Base-by-base conservation (phyloP, 2,113 vertebrate species). In the Hiodon alosoides region DNA sequence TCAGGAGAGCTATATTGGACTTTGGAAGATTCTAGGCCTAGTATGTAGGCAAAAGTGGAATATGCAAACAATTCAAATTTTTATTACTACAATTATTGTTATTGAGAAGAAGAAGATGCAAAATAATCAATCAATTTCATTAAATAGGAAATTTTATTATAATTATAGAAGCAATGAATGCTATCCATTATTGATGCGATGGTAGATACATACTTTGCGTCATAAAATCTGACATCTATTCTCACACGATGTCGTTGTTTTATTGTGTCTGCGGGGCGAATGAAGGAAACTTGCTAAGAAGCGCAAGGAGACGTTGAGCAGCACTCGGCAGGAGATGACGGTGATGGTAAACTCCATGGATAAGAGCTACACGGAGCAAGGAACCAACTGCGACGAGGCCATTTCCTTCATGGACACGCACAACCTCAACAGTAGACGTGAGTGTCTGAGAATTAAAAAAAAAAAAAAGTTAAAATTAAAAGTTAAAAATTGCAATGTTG, bases 341-440 rank as follows among this genome's bases (percentile, higher is more conserved):
- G 91, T 95, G 85, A 95, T 95, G 93, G 93, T 94, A 87, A 94
- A 92, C 86, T 93, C 93, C 50, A 93, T 94, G 93, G 93, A 95
- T 88, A 95, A 94, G 89, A 94, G 93, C 89, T 95, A 93, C 71
- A 91, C 92, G 0, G 93, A 95, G 82, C 93, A 95, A 83, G 93
- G 93, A 80, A 94, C 93, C 13, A 94, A 90, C 90, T 94, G 93
- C 47, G 93, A 94, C 0, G 92, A 94, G 79, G 92, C 92, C 11
- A 93, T 94, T 85, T 93, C 93, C 4, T 94, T 94, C 90, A 93
- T 93, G 92, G 92, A 94, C 87, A 93, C 92, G 0, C 92, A 95
- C 90, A 93, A 93, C 79, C 76, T 92, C 78, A 94, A 93, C 9
- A 91, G 92, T 57, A 73, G 76, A 73, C 54, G 76, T 77, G 46